Evolutionary conservation across 37 sponge, comb jelly and placozoan genomes (phyloP), one percentile per base, ranked within the genome.

Genomic region (Crambe crambe): DNA sequence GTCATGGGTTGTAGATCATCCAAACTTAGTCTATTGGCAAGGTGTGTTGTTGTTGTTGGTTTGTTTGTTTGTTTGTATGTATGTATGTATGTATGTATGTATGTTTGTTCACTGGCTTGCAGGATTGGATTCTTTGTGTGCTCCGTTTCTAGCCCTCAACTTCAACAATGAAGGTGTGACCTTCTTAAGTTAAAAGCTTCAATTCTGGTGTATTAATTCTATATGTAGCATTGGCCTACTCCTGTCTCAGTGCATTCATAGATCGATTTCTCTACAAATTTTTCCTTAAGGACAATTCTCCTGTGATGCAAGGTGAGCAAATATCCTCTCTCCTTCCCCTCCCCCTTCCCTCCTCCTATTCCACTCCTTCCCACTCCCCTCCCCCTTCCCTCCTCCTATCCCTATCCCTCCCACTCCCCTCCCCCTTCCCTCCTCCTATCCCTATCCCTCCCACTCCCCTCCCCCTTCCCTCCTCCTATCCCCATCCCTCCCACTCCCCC

Each of bases 61-160:
- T 31, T 58, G 38, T 25, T 43, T 58, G 22, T 37, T 82, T 57
- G 26, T 5, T 15, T 68, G 37, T 61, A 47, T 15, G 12, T 47
- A 12, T 47, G 6, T 47, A 47, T 47, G 22, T 37, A 73, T 57
- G 26, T 5, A 22, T 68, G 37, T 61, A 47, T 15, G 12, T 47
- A 12, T 47, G 6, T 47, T 47, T 47, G 51, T 47, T 47, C 12
- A 47, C 12, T 15, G 51, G 51, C 51, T 47, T 42, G 26, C 60
- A 95, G 98, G 99, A 8, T 63, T 98, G 71, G 99, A 98, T 63
- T 96, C 97, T n/a, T 84, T 98, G 23, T 89, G 91, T 86, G 99
- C 99, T 35, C 93, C 99, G 1, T 98, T 98, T 71, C 71, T 98
- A 2, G 68, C 86, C 8, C 85, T 98, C 57, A 92, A 93, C 73